phyloP scores from a whole-genome alignment of 2,888 invertebrate species.

The Pharmacophagus antenor region DNA sequence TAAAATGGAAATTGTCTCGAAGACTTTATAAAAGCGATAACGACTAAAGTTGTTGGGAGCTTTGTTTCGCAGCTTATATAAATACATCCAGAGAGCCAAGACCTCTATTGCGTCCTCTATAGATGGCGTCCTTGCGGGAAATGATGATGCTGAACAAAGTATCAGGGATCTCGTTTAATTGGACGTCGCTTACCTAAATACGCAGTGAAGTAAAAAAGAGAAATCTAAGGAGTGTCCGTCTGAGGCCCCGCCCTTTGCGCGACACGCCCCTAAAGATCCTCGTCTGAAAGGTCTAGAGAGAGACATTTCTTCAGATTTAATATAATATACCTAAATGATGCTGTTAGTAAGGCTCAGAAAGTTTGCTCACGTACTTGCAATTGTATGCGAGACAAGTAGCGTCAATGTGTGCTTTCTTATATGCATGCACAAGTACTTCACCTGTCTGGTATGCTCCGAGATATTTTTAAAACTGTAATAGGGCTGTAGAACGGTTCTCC shows the following conservation, averaged over 20 bases:
- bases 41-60: constrained; percentile 76
- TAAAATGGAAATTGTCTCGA: constrained; percentile 77
- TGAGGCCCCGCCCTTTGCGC: constrained; percentile 62
- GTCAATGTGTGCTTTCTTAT: constrained; percentile 14
- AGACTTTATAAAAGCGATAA: constrained; percentile 80
- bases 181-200: constrained; percentile 68
- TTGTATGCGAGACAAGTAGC: constrained; percentile 21
- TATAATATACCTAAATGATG: constrained; percentile 52
- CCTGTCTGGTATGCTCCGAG: constrained; percentile 10
- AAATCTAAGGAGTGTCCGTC: constrained; percentile 76
- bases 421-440: constrained; percentile 17
- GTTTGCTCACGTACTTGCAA: constrained; percentile 15
- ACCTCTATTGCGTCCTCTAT: constrained; percentile 40
- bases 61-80: constrained; percentile 75
- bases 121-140: constrained; percentile 28
- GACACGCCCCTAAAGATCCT: constrained; percentile 72
- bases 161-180: constrained; percentile 53
- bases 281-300: constrained; percentile 54
- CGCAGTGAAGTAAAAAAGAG: constrained; percentile 75
- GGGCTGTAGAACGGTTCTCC: neutral
- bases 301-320: constrained; percentile 67
- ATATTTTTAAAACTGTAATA: constrained; percentile 1
- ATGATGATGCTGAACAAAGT: constrained; percentile 41
- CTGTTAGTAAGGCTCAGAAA: constrained; percentile 41
- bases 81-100: constrained; percentile 54